Base-by-base conservation (phyloP, 1,140 invertebrate genomes). In the Rhyzopertha dominica region DNA sequence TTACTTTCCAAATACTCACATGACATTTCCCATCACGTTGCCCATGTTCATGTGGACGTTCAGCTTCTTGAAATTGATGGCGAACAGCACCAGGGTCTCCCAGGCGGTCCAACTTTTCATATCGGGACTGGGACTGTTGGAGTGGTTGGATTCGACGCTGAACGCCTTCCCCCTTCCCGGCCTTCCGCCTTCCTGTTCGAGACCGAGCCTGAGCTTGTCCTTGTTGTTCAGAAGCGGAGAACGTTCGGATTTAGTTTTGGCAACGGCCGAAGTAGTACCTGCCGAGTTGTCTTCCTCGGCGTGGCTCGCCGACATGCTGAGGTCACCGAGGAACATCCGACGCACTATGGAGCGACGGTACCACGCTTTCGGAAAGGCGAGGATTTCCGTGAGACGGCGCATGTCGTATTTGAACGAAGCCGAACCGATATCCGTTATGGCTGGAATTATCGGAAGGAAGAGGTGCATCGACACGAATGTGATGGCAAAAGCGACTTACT, bases 31-130 rank as follows among this genome's bases (percentile, higher is more conserved):
- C 90, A 97, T 97, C 1, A 97, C 93, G 65, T 97, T 98, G 13
- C 93, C 92, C 90, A 98, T 98, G 69, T 97, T 97, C 87, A 98
- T 96, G 59, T 95, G 90, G 12, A 98, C 87, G 68, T 96, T 95
- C 16, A 98, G 73, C 54, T 87, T 84, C 3, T 91, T 94, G 58
- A 98, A 90, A 71, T 96, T 97, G 8, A 98, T 84, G 1, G 91
- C 90, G 74, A 97, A 95, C 22, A 98, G 69, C 1, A 98, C 93
- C 10, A 97, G 70, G 2, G 94, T 97, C 69, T 97, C 91, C 95
- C 94, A 98, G 13, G 84, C 81, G 2, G 84, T 73, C 61, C 67
- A 55, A 65, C 53, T 74, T 51, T 79, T 76, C 10, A 72, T 51
- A 37, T 78, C 71, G 2, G 70, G 68, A 18, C 67, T 66, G 20